phyloP scores from a whole-genome alignment of 2,888 invertebrate species.

The Macrosiphum euphorbiae region DNA sequence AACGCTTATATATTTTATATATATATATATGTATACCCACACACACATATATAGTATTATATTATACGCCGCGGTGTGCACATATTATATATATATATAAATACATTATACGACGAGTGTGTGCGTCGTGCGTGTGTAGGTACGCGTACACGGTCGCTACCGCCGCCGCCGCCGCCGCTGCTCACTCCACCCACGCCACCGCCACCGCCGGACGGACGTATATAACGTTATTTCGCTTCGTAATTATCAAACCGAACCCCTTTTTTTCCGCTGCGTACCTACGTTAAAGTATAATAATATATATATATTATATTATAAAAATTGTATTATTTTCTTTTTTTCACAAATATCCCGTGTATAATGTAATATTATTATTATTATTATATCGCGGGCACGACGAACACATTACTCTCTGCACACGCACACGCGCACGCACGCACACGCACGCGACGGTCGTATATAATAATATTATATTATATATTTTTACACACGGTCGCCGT shows the following conservation, averaged over 20 bases:
- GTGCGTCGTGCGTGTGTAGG: not conserved
- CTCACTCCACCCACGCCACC: conserved; percentile 6
- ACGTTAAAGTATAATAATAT: not conserved
- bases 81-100: not conserved
- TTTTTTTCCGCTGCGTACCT: conserved; percentile 38
- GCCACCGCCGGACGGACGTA: conserved; percentile 37
- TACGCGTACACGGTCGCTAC: not conserved
- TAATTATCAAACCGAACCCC: conserved; percentile 54
- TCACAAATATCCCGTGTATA: not conserved
- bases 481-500: conserved; percentile 31
- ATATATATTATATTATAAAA: not conserved
- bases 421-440: not conserved
- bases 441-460: not conserved
- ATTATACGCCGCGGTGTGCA: not conserved
- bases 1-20: not conserved
- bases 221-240: conserved; percentile 55
- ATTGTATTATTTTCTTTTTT: not conserved
- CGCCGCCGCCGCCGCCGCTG: not conserved
- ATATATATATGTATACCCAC: not conserved
- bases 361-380: not conserved
- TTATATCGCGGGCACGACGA: not conserved
- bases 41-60: not conserved
- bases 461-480: conserved; percentile 15
- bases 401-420: conserved; percentile 31
- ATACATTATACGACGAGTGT: not conserved